These are phyloP conservation scores for Phortica variegata DNA, from an alignment of 1,140 invertebrate genomes.

Conservation along the genomic window DNA sequence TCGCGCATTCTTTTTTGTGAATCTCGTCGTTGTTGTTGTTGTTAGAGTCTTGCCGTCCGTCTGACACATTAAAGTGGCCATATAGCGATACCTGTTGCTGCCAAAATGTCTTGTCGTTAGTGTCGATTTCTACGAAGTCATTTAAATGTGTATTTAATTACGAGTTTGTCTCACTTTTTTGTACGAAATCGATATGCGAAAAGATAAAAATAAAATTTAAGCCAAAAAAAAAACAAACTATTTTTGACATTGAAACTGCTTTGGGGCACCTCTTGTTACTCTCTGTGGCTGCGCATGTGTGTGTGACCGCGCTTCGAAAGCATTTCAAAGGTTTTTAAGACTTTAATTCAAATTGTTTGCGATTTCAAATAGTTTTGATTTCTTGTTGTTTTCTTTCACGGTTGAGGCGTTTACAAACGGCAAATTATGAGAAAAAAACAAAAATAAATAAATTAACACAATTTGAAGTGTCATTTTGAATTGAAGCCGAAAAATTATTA, in stretches of 20 bases:
- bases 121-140: slow-evolving; percentile 24
- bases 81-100: too few species aligned
- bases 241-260: too few species aligned
- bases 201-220: too few species aligned
- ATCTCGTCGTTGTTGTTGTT: too few species aligned
- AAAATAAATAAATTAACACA: slow-evolving; percentile 15
- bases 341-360: slow-evolving; percentile 48
- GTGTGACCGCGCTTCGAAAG: slow-evolving; percentile 20
- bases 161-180: not conserved
- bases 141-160: not conserved
- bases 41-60: too few species aligned
- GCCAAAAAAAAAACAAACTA: too few species aligned
- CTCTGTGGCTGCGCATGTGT: too few species aligned
- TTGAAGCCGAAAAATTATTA: slow-evolving; percentile 11
- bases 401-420: not conserved
- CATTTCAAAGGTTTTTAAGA: slow-evolving; percentile 20
- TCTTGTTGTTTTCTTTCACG: not conserved
- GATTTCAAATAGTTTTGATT: not conserved
- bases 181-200: too few species aligned
- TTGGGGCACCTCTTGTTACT: too few species aligned
- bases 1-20: too few species aligned
- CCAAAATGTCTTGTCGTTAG: slow-evolving; percentile 42
- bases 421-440: too few species aligned
- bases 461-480: slow-evolving; percentile 53
- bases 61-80: too few species aligned